These are phyloP conservation scores for Enteromius anoplus DNA, from an alignment of 2,797 vertebrate species.

Conservation along the genomic window DNA sequence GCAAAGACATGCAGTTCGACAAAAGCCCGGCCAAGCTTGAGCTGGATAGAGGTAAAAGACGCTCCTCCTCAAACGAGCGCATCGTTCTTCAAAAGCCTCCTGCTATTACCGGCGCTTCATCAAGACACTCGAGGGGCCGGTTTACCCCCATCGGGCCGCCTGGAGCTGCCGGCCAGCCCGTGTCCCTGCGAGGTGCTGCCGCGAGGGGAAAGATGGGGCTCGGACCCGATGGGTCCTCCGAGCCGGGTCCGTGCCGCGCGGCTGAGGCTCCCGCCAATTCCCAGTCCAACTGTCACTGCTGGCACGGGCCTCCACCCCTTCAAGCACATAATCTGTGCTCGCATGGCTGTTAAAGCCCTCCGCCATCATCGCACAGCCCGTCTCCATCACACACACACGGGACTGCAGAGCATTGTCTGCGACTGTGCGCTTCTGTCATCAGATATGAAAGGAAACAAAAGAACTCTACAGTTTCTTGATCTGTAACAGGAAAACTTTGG, in stretches of 20 bases:
- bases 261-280: constrained; percentile 77
- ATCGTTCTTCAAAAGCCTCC: constrained; percentile 75
- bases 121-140: constrained; percentile 70
- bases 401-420: constrained; percentile 64
- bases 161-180: constrained; percentile 72
- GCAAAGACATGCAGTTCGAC: constrained; percentile 77
- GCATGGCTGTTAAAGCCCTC: constrained; percentile 80
- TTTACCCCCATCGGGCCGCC: constrained; percentile 70
- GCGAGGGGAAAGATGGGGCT: constrained; percentile 63
- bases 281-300: constrained; percentile 86
- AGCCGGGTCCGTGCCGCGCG: constrained; percentile 63
- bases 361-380: constrained; percentile 55
- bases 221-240: constrained; percentile 58
- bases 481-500: constrained; percentile 42
- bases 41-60: constrained; percentile 82
- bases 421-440: constrained; percentile 63
- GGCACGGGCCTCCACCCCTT: constrained; percentile 78
- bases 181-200: constrained; percentile 57
- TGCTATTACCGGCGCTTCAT: constrained; percentile 76
- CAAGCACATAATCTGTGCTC: constrained; percentile 83
- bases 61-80: constrained; percentile 75
- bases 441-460: constrained; percentile 66
- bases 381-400: constrained; percentile 7
- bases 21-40: constrained; percentile 78
- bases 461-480: constrained; percentile 37